A percentile compares a stretch with the other conserved stretches of the same genome.
Conservation (phyloP, 2,888 invertebrate species). For the Chloroclystis v-ata region DNA sequence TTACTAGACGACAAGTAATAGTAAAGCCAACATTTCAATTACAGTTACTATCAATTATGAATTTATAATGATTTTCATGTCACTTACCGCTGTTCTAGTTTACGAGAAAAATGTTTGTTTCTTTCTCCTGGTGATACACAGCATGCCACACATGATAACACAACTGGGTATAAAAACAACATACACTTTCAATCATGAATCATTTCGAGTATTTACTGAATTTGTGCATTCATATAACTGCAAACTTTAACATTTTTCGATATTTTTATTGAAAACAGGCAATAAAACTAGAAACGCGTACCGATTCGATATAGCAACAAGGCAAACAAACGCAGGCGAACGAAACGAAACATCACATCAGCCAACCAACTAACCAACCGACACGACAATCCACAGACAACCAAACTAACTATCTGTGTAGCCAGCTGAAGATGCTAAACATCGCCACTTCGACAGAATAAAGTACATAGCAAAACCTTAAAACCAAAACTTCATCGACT, state of each 20-base stretch:
- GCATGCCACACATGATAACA: conserved; percentile 63
- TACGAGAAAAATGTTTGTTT: conserved; percentile 67
- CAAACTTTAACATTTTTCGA: conserved; percentile 63
- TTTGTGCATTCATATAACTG: conserved; percentile 17
- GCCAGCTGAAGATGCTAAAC: too few relatives aligned
- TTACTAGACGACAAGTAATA: conserved; percentile 34
- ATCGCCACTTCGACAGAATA: too few relatives aligned
- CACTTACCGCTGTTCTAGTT: conserved; percentile 65
- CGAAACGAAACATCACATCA: too few relatives aligned
- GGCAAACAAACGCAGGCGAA: not conserved
- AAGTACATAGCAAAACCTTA: too few relatives aligned
- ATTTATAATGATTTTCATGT: conserved; percentile 36
- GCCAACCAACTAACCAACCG: conserved; percentile 31
- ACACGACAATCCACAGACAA: conserved; percentile 18
- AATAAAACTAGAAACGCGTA: conserved; percentile 52
- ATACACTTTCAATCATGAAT: conserved; percentile 12
- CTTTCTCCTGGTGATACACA: conserved; percentile 65
- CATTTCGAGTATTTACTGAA: not conserved
- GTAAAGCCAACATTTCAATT: conserved; percentile 19
- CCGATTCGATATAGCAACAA: conserved; percentile 29
- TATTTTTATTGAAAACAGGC: conserved; percentile 63
- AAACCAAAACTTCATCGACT: too few relatives aligned
- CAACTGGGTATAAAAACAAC: conserved; percentile 34
- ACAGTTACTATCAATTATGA: conserved; percentile 33
- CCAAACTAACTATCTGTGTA: too few relatives aligned